Percentiles rank a stretch among this genome's conserved stretches.
phyloP scores from a whole-genome alignment of 2,888 invertebrate species.

The Lithophane ornitopus region DNA sequence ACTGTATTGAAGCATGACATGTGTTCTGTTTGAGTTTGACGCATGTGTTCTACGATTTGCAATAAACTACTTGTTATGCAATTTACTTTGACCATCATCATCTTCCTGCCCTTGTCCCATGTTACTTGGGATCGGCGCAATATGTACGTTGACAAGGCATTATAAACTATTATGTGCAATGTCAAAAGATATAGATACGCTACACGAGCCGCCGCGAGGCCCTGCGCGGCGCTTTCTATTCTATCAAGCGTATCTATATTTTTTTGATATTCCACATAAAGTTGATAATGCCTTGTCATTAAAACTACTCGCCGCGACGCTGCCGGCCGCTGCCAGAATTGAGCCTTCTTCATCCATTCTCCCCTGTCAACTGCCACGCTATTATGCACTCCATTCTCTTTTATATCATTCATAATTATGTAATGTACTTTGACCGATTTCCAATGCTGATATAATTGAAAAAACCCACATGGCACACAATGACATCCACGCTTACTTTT shows the following conservation, averaged over 20 bases:
- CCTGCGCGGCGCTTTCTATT: too few species aligned
- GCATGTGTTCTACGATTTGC: not conserved
- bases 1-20: not conserved
- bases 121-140: not conserved
- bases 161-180: too few species aligned
- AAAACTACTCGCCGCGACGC: too few species aligned
- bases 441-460: not conserved
- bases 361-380: not conserved
- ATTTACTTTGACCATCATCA: not conserved
- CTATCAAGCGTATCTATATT: too few species aligned
- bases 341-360: not conserved
- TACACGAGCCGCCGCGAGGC: too few species aligned
- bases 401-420: not conserved
- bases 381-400: not conserved
- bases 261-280: too few species aligned
- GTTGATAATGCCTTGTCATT: too few species aligned
- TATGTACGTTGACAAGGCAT: not conserved
- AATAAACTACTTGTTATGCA: not conserved
- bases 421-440: not conserved
- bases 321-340: too few species aligned
- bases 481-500: not conserved
- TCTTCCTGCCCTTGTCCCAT: not conserved
- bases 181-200: too few species aligned
- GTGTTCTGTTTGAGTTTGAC: not conserved
- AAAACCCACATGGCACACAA: not conserved